Percentiles rank a stretch among this genome's conserved stretches.
Conservation (phyloP, 53 echinoderm and acorn worm genomes). For the Actinopyga echinites region DNA sequence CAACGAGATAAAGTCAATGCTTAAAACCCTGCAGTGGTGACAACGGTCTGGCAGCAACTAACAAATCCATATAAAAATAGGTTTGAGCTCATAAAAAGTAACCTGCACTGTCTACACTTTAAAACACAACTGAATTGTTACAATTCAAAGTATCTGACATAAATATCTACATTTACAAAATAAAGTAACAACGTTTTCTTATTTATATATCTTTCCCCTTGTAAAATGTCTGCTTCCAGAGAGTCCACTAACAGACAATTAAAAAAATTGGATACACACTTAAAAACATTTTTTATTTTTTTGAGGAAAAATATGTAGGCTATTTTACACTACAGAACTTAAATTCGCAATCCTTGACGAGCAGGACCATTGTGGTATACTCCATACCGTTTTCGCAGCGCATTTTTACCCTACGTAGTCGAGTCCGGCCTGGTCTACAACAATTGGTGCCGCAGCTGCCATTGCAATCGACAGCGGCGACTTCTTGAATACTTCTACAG, state of each 20-base stretch:
- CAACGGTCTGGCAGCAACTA: no score
- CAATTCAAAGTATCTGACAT: background rate
- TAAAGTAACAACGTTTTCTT: background rate
- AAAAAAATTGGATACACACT: no score
- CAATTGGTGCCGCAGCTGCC: slow-evolving; percentile 19
- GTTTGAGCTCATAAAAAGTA: no score
- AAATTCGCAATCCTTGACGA: slow-evolving; percentile 13
- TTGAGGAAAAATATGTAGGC: background rate
- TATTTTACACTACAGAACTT: slow-evolving; percentile 27
- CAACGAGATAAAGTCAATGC: no score
- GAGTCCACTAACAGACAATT: no score
- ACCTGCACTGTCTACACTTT: no score
- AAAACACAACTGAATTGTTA: background rate
- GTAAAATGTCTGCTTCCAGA: no score
- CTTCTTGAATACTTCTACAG: slow-evolving; percentile 44
- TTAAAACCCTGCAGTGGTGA: no score
- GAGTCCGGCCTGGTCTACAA: slow-evolving; percentile 33
- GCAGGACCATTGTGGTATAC: slow-evolving; percentile 15
- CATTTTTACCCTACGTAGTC: slow-evolving; percentile 45
- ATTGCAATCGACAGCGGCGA: slow-evolving; percentile 19
- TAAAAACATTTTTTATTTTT: no score
- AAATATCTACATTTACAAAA: slow-evolving; percentile 14
- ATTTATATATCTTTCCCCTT: no score
- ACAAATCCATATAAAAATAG: no score
- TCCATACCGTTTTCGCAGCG: slow-evolving; percentile 3